Evolutionary conservation across 1,140 invertebrate species (phyloP).

Genomic region (Pogonognathellus flavescens): DNA sequence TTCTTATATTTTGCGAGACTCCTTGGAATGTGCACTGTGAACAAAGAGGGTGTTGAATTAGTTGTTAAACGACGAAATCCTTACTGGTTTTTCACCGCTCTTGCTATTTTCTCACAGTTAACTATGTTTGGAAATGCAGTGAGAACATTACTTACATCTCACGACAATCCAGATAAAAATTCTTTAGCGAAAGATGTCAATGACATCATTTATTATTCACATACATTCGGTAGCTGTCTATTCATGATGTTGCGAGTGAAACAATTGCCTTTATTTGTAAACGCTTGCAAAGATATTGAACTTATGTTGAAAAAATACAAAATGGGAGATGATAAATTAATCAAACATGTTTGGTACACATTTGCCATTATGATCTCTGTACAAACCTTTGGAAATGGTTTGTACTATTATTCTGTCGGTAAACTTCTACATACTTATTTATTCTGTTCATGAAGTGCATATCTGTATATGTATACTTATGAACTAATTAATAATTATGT

Average conservation of each 20-base stretch:
- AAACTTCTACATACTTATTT: neutral
- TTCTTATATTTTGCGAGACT: conserved; percentile 47
- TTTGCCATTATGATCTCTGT: conserved; percentile 30
- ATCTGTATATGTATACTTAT: no score
- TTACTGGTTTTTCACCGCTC: conserved; percentile 22
- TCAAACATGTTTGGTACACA: conserved; percentile 15
- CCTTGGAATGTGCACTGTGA: conserved; percentile 47
- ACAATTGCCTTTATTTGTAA: conserved; percentile 52
- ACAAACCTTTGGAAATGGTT: conserved; percentile 30
- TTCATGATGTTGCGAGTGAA: conserved; percentile 51
- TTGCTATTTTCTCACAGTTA: conserved; percentile 40
- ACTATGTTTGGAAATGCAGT: conserved; percentile 40
- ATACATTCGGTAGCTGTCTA: conserved; percentile 37
- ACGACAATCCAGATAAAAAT: neutral
- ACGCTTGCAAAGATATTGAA: conserved; percentile 45
- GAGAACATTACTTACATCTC: neutral
- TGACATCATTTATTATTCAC: conserved; percentile 52
- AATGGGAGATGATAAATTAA: conserved; percentile 42
- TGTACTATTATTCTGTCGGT: conserved; percentile 51
- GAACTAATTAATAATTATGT: no score
- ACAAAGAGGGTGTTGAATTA: conserved; percentile 22
- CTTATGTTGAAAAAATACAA: conserved; percentile 54
- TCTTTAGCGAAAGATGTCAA: conserved; percentile 18
- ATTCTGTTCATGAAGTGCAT: neutral
- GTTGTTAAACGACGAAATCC: neutral